Percentiles rank a stretch among this genome's conserved stretches.
Evolutionary conservation across 2,113 vertebrate species (phyloP).

Genomic region (Brevimyrus niger): DNA sequence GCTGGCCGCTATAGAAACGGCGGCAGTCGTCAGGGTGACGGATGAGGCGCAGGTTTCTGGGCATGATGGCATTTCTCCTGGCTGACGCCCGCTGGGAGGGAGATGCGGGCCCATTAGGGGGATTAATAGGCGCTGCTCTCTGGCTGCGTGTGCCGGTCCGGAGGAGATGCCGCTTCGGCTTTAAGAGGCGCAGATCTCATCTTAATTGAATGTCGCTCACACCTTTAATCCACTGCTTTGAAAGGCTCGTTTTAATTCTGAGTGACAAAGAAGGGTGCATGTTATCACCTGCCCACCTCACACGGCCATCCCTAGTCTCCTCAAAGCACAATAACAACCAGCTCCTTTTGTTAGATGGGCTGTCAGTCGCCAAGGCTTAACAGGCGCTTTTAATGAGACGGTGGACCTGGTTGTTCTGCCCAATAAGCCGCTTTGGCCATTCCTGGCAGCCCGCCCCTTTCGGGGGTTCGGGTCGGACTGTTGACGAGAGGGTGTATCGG

Average conservation of each 20-base stretch:
- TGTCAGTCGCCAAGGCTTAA: conserved; percentile 21
- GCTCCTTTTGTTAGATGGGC: not conserved
- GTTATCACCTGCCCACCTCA: not conserved
- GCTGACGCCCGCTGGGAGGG: not conserved
- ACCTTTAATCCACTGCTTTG: conserved; percentile 52
- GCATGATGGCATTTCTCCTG: not conserved
- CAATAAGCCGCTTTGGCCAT: not conserved
- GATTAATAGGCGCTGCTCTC: conserved; percentile 54
- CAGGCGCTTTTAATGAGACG: not conserved
- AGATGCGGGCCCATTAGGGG: conserved; percentile 52
- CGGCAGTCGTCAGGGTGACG: not conserved
- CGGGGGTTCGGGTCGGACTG: not conserved
- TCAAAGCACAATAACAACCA: not conserved
- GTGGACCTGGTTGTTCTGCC: not conserved
- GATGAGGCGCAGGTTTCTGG: not conserved
- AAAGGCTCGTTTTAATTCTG: conserved; percentile 43
- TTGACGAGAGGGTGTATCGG: not conserved
- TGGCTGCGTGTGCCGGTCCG: conserved; percentile 9
- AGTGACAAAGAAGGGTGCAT: conserved; percentile 18
- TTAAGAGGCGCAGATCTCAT: conserved; percentile 48
- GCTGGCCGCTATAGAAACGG: not conserved
- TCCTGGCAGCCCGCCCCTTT: not conserved
- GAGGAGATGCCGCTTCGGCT: not conserved
- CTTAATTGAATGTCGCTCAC: conserved; percentile 65
- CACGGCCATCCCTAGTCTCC: not conserved